Percentiles rank a stretch among this genome's conserved stretches.
Evolutionary conservation across 2,113 vertebrate species (phyloP).

Genomic region (Probosciger aterrimus): DNA sequence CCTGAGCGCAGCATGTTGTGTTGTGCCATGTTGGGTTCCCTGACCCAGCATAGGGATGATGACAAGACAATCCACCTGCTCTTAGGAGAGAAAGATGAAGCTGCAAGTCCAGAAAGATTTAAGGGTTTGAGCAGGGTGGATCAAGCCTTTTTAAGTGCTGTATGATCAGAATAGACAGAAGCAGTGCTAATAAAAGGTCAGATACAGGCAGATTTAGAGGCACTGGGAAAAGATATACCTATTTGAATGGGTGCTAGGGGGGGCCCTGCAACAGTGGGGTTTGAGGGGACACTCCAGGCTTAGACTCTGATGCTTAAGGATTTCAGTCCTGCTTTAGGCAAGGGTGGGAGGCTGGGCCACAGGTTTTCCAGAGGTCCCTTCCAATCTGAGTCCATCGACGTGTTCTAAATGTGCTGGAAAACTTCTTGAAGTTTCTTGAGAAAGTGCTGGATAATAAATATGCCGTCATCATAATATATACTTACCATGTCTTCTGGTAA

Average conservation of each 20-base stretch:
- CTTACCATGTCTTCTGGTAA: background rate
- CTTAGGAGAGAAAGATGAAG: background rate
- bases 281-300: background rate
- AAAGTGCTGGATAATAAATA: background rate
- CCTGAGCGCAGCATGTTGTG: fast-evolving
- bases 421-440: background rate
- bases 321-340: background rate
- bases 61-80: background rate
- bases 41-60: background rate
- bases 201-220: background rate
- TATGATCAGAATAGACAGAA: background rate
- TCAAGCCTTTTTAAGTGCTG: background rate
- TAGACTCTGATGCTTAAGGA: background rate
- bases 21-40: background rate
- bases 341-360: background rate
- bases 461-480: background rate
- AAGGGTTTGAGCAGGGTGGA: background rate
- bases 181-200: background rate
- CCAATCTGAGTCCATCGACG: background rate
- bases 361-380: background rate
- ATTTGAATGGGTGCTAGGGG: background rate
- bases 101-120: background rate
- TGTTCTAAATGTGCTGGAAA: background rate
- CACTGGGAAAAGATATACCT: background rate
- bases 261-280: background rate